These are phyloP conservation scores for Mandrillus leucophaeus DNA, from an alignment of 2,113 vertebrate species.

Conservation along the genomic window DNA sequence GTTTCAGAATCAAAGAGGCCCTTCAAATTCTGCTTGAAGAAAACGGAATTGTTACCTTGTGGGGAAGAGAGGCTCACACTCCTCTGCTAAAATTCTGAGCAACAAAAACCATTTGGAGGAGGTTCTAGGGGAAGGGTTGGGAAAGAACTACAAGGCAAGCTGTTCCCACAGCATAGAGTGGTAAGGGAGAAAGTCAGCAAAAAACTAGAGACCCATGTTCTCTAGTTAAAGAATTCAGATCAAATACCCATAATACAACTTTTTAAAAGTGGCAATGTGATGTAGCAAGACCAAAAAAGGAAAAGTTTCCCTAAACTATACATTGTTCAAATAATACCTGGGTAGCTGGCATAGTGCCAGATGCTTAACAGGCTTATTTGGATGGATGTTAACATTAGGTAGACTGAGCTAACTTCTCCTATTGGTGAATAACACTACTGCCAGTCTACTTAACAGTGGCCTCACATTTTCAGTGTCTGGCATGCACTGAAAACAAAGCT, in stretches of 20 bases:
- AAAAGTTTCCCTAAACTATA: neutral
- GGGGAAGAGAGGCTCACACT: neutral
- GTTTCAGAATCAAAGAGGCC: neutral
- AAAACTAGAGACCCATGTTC: neutral
- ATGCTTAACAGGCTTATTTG: neutral
- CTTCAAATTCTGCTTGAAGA: neutral
- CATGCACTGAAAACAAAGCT: neutral
- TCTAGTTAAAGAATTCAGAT: neutral
- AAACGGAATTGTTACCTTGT: neutral
- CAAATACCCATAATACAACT: neutral
- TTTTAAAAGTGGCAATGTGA: neutral
- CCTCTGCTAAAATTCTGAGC: neutral
- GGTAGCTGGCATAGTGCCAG: neutral
- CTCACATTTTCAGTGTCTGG: neutral
- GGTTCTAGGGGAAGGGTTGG: neutral
- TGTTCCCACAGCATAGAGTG: neutral
- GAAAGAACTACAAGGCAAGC: neutral
- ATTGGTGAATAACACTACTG: too few relatives aligned
- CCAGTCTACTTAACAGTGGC: too few relatives aligned
- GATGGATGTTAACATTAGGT: too few relatives aligned
- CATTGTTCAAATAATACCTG: neutral
- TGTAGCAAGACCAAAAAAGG: neutral
- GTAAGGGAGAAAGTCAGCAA: neutral
- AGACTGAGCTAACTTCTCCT: neutral
- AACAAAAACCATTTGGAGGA: neutral